Conservation (phyloP, 2,113 vertebrate genomes). For the Ascaphus truei region DNA sequence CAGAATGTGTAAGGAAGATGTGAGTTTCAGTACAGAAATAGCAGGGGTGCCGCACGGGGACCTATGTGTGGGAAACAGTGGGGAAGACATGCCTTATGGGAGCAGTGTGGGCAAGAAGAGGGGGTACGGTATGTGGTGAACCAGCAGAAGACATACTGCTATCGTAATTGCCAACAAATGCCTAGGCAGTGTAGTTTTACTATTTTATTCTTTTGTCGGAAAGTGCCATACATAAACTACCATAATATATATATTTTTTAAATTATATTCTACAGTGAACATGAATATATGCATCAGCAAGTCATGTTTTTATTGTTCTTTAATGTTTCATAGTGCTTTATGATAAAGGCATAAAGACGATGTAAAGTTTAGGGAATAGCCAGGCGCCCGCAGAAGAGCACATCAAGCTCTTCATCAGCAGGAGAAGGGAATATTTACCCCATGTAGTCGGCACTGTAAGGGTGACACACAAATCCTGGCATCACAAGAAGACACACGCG, state of each 20-base stretch:
- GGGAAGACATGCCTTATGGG: too few relatives aligned
- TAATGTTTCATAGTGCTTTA: background rate
- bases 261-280: background rate
- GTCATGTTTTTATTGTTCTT: background rate
- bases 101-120: background rate
- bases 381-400: too few relatives aligned
- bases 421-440: too few relatives aligned
- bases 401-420: too few relatives aligned
- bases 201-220: background rate
- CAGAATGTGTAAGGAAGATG: constrained; percentile 11
- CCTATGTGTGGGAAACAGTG: background rate
- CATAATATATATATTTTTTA: background rate
- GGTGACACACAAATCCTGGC: too few relatives aligned
- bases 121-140: background rate
- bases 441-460: too few relatives aligned
- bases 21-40: constrained; percentile 3
- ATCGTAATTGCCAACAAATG: background rate
- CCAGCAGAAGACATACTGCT: background rate
- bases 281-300: background rate
- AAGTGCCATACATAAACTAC: background rate
- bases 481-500: too few relatives aligned
- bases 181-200: background rate
- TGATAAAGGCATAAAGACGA: background rate
- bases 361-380: too few relatives aligned
- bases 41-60: background rate